phyloP scores from a whole-genome alignment of 1,140 invertebrate genomes.

The Orchesella cincta region DNA sequence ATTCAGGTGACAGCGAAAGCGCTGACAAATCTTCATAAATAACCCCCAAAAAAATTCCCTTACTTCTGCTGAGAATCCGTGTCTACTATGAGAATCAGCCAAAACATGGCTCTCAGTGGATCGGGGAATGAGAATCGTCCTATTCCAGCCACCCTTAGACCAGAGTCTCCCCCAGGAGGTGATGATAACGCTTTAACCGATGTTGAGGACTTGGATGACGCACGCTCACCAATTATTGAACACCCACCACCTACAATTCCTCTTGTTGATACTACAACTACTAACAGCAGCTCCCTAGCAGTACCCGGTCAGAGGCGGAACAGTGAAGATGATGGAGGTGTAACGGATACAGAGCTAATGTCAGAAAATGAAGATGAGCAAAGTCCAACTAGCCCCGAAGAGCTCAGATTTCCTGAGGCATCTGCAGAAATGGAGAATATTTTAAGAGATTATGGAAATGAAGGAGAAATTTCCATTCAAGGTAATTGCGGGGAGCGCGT shows the following conservation, averaged over 20 bases:
- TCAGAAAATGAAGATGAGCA: conserved; percentile 51
- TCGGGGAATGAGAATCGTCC: not conserved
- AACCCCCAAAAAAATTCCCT: not conserved
- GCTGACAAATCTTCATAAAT: conserved; percentile 5
- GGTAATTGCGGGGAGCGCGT: conserved; percentile 47
- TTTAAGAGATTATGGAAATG: conserved; percentile 34
- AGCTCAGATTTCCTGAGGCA: conserved; percentile 22
- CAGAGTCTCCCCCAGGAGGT: conserved; percentile 28
- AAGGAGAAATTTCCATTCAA: conserved; percentile 47
- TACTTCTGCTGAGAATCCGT: not conserved
- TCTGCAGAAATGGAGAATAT: conserved; percentile 47
- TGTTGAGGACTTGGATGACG: conserved; percentile 58
- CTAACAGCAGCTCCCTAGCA: not conserved
- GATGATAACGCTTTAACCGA: conserved; percentile 57
- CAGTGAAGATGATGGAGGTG: conserved; percentile 39
- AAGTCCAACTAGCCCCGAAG: conserved; percentile 34
- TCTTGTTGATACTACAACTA: not conserved
- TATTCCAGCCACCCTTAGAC: not conserved
- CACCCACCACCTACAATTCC: not conserved
- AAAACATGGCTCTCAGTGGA: conserved; percentile 31
- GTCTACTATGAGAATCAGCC: conserved; percentile 40
- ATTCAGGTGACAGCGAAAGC: conserved; percentile 29
- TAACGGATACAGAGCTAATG: conserved; percentile 55
- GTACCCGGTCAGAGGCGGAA: not conserved
- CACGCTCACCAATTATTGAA: conserved; percentile 33